Evolutionary conservation across 2,797 vertebrate genomes (phyloP).

Genomic region (Pitangus sulphuratus): DNA sequence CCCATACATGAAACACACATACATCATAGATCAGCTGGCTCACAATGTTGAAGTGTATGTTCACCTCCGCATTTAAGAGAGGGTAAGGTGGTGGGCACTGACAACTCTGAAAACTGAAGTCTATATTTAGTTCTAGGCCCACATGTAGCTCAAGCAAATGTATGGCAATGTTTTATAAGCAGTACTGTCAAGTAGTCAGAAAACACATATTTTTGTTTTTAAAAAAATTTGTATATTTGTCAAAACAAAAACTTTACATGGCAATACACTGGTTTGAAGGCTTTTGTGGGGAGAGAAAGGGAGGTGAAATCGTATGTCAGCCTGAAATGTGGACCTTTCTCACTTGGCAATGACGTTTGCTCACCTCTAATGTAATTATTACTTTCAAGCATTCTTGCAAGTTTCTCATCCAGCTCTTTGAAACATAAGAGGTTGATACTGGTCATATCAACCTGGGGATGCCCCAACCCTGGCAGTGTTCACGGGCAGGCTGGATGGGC

Average conservation of each 20-base stretch:
- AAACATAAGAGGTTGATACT: rapidly evolving
- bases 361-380: background rate
- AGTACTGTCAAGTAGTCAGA: background rate
- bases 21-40: background rate
- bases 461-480: background rate
- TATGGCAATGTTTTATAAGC: background rate
- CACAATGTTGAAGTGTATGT: background rate
- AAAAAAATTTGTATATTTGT: background rate
- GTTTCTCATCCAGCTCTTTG: background rate
- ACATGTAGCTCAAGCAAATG: background rate
- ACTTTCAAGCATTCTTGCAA: background rate
- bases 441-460: background rate
- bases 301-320: background rate
- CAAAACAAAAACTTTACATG: background rate
- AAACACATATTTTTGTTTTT: background rate
- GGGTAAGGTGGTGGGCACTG: background rate
- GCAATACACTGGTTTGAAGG: background rate
- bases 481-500: background rate
- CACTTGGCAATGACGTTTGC: background rate
- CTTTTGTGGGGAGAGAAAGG: background rate
- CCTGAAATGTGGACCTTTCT: background rate
- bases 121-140: background rate
- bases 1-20: background rate
- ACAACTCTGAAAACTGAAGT: background rate
- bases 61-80: background rate